Base-by-base conservation (phyloP, 2,888 invertebrate species). In the Cotesia congregata region DNA sequence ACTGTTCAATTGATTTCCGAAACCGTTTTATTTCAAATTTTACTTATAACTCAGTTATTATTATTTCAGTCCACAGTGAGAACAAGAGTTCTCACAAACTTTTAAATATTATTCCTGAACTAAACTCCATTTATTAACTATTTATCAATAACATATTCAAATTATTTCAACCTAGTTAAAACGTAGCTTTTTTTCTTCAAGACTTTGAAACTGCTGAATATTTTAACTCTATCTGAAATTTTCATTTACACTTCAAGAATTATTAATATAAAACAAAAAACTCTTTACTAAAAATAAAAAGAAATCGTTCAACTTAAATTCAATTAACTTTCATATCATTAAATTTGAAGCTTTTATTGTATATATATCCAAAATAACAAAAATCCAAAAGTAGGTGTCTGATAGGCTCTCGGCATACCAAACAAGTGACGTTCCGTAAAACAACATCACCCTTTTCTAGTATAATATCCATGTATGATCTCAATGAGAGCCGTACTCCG, bases 401-500 rank as follows among this genome's bases (percentile, higher is more conserved):
- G 9, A 12, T 7, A 50, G 4, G 50, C 50, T 50, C 50, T 50
- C 12, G 2, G 50, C 7, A 50, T 50, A 50, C 4, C 12, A 50
- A 50, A 50, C 12, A 50, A 50, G 50, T 50, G 50, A 50, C 50
- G 50, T 50, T 12, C 2, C 50, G 64, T 72, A 62, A 72, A 17
- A 38, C 50, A 9, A 15, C 59, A 17, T 67, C 39, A 30, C 30
- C 3, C 5, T 65, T 64, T 65, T 30, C 65, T 67, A 30, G 30
- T 30, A 30, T 30, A 30, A 15, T 39, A n/a, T 67, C 20, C 20
- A 17, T 30, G 7, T 17, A 9, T 65, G 17, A 5, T n/a, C 38
- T 81, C 81, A 82, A 80, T 17, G 62, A 6, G 20, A 20, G 15
- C 17, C 15, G 12, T 6, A 62, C 6, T 15, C 15, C 17, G 17